Conservation (phyloP, 2,797 vertebrate genomes). For the Microctenopoma steveboyesi region DNA sequence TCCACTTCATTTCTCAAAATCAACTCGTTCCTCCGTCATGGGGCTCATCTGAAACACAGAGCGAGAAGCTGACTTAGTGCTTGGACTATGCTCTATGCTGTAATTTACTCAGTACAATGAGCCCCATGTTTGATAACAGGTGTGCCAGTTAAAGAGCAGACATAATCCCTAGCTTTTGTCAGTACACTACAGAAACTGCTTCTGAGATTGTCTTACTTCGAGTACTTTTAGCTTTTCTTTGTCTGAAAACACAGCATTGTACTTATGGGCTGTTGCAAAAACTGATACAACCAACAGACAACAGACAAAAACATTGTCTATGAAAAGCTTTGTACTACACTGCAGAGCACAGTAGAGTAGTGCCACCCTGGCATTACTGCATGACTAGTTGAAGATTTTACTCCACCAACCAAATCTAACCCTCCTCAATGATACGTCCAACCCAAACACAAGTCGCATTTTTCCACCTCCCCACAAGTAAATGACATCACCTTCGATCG, state of each 20-base stretch:
- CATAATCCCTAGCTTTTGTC: constrained; percentile 54
- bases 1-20: constrained; percentile 62
- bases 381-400: constrained; percentile 47
- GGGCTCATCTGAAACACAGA: constrained; percentile 78
- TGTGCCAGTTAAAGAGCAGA: constrained; percentile 52
- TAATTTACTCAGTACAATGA: constrained; percentile 50
- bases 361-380: constrained; percentile 45
- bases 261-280: constrained; percentile 15
- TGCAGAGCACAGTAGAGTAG: constrained; percentile 13
- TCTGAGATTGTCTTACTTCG: constrained; percentile 15
- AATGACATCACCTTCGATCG: constrained; percentile 72
- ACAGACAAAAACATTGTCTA: constrained; percentile 16
- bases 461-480: constrained; percentile 70
- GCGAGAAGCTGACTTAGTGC: constrained; percentile 47
- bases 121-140: constrained; percentile 65
- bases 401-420: constrained; percentile 36
- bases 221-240: constrained; percentile 10
- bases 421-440: constrained; percentile 50
- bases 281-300: neutral
- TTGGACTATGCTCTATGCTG: constrained; percentile 33
- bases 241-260: neutral
- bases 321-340: constrained; percentile 6
- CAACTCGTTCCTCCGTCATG: constrained; percentile 39
- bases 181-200: constrained; percentile 10
- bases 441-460: constrained; percentile 75